Conservation (phyloP, 1,140 invertebrate species). For the Drosophila nikananu region DNA sequence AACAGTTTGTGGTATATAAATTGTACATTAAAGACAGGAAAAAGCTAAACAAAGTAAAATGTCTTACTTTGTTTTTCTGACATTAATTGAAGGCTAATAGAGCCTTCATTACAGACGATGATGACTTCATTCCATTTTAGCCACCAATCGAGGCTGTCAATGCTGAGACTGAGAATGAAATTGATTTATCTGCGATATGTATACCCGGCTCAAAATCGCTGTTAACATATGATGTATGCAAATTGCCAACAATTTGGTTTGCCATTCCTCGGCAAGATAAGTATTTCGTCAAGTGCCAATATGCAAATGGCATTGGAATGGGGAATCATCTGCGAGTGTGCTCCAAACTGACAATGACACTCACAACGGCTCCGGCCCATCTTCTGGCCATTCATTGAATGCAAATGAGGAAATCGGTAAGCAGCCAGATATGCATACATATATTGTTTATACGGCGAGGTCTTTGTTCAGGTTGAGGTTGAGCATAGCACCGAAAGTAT, state of each 20-base stretch:
- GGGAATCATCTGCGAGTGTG: conserved; percentile 36
- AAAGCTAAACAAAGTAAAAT: not conserved
- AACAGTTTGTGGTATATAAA: not conserved
- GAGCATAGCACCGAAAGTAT: conserved; percentile 63
- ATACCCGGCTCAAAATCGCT: conserved; percentile 50
- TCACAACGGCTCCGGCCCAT: conserved; percentile 52
- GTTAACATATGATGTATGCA: conserved; percentile 71
- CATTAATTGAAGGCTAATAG: conserved; percentile 21
- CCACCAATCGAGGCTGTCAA: conserved; percentile 42
- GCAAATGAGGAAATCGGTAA: conserved; percentile 70
- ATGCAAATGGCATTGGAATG: conserved; percentile 51
- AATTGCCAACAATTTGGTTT: conserved; percentile 80
- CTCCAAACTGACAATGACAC: conserved; percentile 60
- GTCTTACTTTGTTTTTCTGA: not conserved
- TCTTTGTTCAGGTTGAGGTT: conserved; percentile 53
- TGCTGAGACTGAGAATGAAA: conserved; percentile 23
- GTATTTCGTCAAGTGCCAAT: conserved; percentile 62
- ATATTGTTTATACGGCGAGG: conserved; percentile 63
- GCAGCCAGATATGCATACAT: conserved; percentile 43
- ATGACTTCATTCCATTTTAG: conserved; percentile 38
- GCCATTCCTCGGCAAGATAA: conserved; percentile 63
- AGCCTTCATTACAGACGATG: not conserved
- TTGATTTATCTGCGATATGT: conserved; percentile 56
- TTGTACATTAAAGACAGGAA: not conserved
- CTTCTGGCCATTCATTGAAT: conserved; percentile 67